Evolutionary conservation across 2,797 vertebrate species (phyloP).

Genomic region (Sebastiscus albofasciatus): DNA sequence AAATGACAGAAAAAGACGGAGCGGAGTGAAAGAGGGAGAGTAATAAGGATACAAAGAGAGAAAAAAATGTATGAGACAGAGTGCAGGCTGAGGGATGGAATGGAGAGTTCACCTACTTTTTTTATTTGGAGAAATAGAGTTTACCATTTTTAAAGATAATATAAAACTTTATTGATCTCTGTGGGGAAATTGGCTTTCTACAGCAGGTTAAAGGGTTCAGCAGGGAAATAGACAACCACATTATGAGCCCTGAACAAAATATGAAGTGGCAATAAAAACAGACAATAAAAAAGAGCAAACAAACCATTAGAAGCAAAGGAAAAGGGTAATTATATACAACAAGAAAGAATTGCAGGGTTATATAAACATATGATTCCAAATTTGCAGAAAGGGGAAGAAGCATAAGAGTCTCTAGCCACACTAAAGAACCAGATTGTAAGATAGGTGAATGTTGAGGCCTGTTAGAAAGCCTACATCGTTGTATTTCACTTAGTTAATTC

Average conservation of each 20-base stretch:
- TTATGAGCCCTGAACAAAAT: background rate
- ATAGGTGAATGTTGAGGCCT: too few species aligned
- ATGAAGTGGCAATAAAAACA: conserved; percentile 18
- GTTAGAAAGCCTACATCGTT: too few species aligned
- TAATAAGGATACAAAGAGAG: background rate
- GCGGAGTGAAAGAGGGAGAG: background rate
- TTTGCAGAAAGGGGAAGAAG: background rate
- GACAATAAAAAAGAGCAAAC: conserved; percentile 5
- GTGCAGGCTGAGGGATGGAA: background rate
- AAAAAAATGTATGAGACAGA: background rate
- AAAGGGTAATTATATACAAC: background rate
- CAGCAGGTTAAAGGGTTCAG: conserved; percentile 3
- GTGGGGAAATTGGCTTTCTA: conserved; percentile 15
- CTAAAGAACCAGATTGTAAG: background rate
- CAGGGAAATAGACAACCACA: conserved; percentile 2
- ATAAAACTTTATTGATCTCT: conserved; percentile 39
- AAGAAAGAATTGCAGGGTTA: background rate
- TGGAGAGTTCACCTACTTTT: background rate
- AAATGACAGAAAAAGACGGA: conserved; percentile 1
- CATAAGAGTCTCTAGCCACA: background rate
- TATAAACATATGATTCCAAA: background rate
- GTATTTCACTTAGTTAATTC: too few species aligned
- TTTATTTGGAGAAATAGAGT: conserved; percentile 8
- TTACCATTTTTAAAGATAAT: conserved; percentile 33
- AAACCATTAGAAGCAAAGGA: background rate